Conservation (phyloP, 2,797 vertebrate species). For the Rhadinocentrus ornatus region DNA sequence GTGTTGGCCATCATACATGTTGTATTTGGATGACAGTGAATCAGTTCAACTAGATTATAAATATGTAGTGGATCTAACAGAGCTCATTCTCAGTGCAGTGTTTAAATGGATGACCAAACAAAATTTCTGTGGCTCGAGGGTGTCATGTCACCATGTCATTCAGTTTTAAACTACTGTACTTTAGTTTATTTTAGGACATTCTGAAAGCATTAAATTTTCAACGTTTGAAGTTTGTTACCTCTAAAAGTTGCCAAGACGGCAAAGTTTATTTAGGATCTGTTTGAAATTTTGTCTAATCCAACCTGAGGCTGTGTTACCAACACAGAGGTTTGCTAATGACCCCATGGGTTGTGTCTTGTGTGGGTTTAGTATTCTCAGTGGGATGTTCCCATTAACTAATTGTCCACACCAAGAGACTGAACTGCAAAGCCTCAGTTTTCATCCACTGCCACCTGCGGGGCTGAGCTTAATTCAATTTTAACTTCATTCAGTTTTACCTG, state of each 20-base stretch:
- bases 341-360: slow-evolving; percentile 25
- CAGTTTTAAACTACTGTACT: not conserved
- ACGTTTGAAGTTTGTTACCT: not conserved
- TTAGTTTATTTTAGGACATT: not conserved
- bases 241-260: not conserved
- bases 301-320: not conserved
- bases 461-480: slow-evolving; percentile 37
- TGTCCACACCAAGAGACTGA: slow-evolving; percentile 43
- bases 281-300: not conserved
- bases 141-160: not conserved
- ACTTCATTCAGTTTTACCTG: slow-evolving; percentile 12
- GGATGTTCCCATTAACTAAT: slow-evolving; percentile 54
- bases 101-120: not conserved
- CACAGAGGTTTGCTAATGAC: slow-evolving; percentile 57
- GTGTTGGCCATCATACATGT: not conserved
- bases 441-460: slow-evolving; percentile 39
- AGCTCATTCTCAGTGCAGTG: not conserved
- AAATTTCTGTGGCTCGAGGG: not conserved
- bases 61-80: not conserved
- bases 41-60: not conserved
- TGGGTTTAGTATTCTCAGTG: slow-evolving; percentile 32
- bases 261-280: not conserved
- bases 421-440: slow-evolving; percentile 19
- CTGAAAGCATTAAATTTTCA: not conserved
- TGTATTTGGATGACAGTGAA: not conserved